A percentile compares a stretch with the other conserved stretches of the same genome.
These are phyloP conservation scores for Anguilla rostrata DNA, from an alignment of 2,113 vertebrate species.

Conservation along the genomic window DNA sequence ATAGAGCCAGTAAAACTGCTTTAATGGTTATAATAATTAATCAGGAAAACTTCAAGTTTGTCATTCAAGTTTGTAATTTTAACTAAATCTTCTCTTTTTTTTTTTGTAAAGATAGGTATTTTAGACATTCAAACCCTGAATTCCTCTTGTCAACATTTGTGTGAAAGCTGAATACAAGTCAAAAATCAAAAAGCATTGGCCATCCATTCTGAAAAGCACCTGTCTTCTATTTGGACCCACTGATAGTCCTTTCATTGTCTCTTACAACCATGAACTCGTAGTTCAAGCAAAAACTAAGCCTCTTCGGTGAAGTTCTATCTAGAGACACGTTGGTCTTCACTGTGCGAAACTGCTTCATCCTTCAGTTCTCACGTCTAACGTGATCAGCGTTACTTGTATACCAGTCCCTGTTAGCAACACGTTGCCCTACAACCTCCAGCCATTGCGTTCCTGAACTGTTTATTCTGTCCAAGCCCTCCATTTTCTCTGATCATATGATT, in stretches of 20 bases:
- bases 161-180: too few relatives aligned
- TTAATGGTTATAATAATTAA: too few relatives aligned
- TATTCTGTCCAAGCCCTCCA: not conserved
- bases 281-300: not conserved
- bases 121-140: too few relatives aligned
- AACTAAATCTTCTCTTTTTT: too few relatives aligned
- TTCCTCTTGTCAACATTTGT: too few relatives aligned
- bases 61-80: too few relatives aligned
- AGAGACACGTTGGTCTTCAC: not conserved
- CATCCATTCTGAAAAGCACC: not conserved
- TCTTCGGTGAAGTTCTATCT: not conserved
- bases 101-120: too few relatives aligned
- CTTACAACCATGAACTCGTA: not conserved
- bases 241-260: not conserved
- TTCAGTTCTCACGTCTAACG: not conserved
- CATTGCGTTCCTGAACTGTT: not conserved
- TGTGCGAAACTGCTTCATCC: not conserved
- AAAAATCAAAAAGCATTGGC: too few relatives aligned
- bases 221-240: slow-evolving; percentile 13
- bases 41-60: too few relatives aligned
- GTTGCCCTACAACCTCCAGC: not conserved
- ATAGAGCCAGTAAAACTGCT: too few relatives aligned
- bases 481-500: not conserved
- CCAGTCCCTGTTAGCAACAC: not conserved
- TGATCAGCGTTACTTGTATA: not conserved